Evolutionary conservation across 1,140 invertebrate genomes (phyloP), one percentile per base, ranked within the genome.

Genomic region (Cydia amplana): DNA sequence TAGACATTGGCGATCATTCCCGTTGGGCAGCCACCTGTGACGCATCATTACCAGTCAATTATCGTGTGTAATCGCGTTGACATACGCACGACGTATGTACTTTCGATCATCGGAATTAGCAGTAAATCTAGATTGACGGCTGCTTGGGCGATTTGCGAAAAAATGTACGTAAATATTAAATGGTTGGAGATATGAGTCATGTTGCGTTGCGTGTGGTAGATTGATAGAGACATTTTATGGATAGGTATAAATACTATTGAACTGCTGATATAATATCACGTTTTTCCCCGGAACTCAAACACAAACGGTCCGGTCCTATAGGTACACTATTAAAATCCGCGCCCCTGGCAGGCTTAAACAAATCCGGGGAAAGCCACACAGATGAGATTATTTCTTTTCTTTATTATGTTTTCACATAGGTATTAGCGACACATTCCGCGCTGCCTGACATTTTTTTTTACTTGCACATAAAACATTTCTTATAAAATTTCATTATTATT

Each of bases 21-120:
- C 75, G 82, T 79, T 84, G 82, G 72, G 49, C 75, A 74, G 25
- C 80, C 85, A 86, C 81, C 80, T 83, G 80, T 86, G 77, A 85
- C 81, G 40, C 28, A 14, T 49, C n/a, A 60, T 74, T 74, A 36
- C 73, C 63, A 40, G 63, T 40, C 67, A 65, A 55, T 65, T 64
- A 55, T 23, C n/a, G 55, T 60, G 55, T 60, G 55, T 73, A 43
- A 73, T 43, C 28, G 14, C 16, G 25, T 64, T 63, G n/a, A 74
- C 43, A 43, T 70, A 40, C 28, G 65, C 65, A 36, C 32, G 14
- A 70, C 65, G n/a, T 36, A 70, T n/a, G n/a, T 36, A 70, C 32
- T 70, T 40, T 40, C 65, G 16, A 70, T 20, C 7, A 70, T 40
- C 7, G n/a, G 16, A 43, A 36, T 40, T 40, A 18, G 20, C 55